A percentile compares a stretch with the other conserved stretches of the same genome.
These are phyloP conservation scores for Sinocyclocheilus rhinocerous DNA, from an alignment of 2,113 vertebrate species.

Conservation along the genomic window DNA sequence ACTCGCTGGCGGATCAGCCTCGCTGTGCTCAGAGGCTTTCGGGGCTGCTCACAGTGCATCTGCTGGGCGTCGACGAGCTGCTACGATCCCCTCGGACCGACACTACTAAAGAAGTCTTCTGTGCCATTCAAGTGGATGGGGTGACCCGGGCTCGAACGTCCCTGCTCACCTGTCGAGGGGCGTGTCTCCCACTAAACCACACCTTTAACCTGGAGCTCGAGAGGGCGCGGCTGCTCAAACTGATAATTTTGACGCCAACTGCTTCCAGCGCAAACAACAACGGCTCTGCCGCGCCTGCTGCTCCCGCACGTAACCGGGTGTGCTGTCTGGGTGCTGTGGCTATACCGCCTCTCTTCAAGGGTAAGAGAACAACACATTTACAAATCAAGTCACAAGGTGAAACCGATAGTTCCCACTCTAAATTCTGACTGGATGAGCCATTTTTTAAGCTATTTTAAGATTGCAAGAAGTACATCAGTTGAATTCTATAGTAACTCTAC, in stretches of 20 bases:
- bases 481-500: too few relatives aligned
- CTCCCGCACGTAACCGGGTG: conserved; percentile 77
- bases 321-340: conserved; percentile 83
- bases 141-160: conserved; percentile 81
- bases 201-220: conserved; percentile 90
- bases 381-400: not conserved
- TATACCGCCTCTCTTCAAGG: conserved; percentile 83
- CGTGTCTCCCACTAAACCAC: conserved; percentile 82
- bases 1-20: conserved; percentile 68
- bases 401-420: not conserved
- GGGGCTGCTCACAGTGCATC: conserved; percentile 83
- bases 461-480: too few relatives aligned
- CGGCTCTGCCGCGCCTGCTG: not conserved
- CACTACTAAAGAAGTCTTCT: conserved; percentile 77
- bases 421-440: not conserved
- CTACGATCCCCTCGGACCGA: conserved; percentile 60
- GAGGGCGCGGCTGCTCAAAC: conserved; percentile 76
- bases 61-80: conserved; percentile 80
- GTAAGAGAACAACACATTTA: conserved; percentile 57
- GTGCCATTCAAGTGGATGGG: conserved; percentile 85
- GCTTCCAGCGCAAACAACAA: conserved; percentile 61
- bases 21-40: conserved; percentile 76
- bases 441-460: not conserved
- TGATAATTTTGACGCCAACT: conserved; percentile 77
- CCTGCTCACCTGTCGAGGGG: conserved; percentile 71